phyloP scores from a whole-genome alignment of 1,140 invertebrate species.

The Drosophila watanabei region DNA sequence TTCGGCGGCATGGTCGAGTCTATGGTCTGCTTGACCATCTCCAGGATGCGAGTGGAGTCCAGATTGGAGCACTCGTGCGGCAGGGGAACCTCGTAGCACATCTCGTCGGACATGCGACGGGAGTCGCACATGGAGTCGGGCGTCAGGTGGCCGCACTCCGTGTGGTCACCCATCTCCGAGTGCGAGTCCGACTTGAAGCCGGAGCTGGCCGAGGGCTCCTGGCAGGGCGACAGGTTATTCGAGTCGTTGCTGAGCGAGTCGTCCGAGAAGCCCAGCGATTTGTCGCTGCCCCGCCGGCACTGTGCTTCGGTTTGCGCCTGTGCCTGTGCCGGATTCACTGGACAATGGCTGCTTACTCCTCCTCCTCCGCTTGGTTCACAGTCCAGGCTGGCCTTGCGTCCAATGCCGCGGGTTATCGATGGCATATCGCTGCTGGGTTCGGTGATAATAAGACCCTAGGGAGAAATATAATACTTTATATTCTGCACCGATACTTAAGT shows the following conservation, averaged over 20 bases:
- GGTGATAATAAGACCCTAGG: constrained; percentile 90
- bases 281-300: constrained; percentile 87
- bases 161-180: constrained; percentile 84
- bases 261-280: constrained; percentile 89
- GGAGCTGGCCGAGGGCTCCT: constrained; percentile 84
- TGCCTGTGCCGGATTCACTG: constrained; percentile 13
- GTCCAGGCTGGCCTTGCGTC: constrained; percentile 88
- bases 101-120: constrained; percentile 85
- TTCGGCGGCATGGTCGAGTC: constrained; percentile 92
- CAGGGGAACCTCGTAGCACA: constrained; percentile 90
- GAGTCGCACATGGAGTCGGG: constrained; percentile 85
- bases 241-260: constrained; percentile 89
- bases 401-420: constrained; percentile 93
- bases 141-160: constrained; percentile 80
- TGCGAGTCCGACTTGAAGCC: constrained; percentile 85
- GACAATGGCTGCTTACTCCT: not conserved
- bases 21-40: constrained; percentile 93
- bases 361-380: constrained; percentile 78
- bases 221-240: constrained; percentile 85
- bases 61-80: constrained; percentile 92
- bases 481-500: not conserved
- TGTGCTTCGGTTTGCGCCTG: constrained; percentile 30
- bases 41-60: constrained; percentile 92
- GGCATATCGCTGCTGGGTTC: constrained; percentile 91
- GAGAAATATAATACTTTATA: not conserved